Evolutionary conservation across 2,113 vertebrate species (phyloP).

Genomic region (Tamias sibiricus): DNA sequence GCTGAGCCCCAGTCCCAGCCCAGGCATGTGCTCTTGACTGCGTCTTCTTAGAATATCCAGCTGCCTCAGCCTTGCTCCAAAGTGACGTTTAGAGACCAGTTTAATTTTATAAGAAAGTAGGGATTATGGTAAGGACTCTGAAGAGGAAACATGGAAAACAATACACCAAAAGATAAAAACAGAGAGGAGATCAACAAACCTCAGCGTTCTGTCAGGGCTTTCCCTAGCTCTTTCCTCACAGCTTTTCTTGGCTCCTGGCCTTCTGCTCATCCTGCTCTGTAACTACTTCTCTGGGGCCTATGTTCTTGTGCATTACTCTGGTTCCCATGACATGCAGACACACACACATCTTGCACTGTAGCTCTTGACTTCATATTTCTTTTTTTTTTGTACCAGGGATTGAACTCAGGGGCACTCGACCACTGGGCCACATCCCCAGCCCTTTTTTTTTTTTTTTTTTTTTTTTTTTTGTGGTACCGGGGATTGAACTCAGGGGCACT

Average conservation of each 20-base stretch:
- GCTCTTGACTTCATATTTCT: not conserved
- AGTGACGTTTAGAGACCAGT: not conserved
- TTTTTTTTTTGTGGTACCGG: no score
- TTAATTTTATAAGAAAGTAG: not conserved
- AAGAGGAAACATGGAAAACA: slow-evolving; percentile 2
- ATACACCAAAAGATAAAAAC: not conserved
- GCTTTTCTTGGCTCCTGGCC: not conserved
- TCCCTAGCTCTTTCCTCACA: not conserved
- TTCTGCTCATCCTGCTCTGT: not conserved
- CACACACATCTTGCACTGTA: not conserved
- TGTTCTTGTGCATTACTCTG: not conserved
- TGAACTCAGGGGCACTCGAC: no score
- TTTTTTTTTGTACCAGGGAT: no score
- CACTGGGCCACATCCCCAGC: no score
- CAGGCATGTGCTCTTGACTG: not conserved
- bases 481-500: no score
- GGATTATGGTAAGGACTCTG: not conserved
- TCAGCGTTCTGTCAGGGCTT: not conserved
- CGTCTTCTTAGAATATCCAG: not conserved
- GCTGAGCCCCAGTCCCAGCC: no score
- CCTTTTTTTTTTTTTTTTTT: no score
- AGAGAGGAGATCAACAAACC: not conserved
- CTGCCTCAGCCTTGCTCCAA: not conserved
- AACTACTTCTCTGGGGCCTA: not conserved
- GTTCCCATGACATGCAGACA: not conserved